Conservation (phyloP, 2,797 vertebrate species). For the Heliangelus exortis region DNA sequence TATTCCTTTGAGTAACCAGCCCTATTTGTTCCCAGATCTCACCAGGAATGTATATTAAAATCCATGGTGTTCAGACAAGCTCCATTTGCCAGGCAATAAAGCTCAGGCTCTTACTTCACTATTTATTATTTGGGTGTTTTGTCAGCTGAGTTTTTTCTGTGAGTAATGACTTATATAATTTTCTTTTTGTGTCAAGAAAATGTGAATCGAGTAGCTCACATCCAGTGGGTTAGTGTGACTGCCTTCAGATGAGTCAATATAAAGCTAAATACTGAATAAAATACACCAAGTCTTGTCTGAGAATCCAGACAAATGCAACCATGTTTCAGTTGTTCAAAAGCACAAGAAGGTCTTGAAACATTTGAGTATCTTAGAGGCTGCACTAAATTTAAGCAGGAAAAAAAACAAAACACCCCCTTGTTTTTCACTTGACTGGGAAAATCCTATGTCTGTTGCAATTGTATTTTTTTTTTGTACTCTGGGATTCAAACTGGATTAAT, state of each 20-base stretch:
- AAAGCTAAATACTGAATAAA: not conserved
- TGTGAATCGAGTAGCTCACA: not conserved
- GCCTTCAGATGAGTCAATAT: not conserved
- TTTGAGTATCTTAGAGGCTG: not conserved
- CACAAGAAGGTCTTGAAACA: not conserved
- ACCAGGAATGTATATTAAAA: not conserved
- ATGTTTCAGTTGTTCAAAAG: not conserved
- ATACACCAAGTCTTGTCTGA: not conserved
- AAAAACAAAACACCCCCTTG: not conserved
- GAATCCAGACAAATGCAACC: not conserved
- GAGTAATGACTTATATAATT: not conserved
- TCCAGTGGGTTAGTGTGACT: not conserved
- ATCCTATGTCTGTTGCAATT: not conserved
- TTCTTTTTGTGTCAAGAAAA: not conserved
- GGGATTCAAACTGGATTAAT: not conserved
- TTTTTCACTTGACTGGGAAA: not conserved
- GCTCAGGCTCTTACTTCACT: not conserved
- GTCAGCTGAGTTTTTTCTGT: not conserved
- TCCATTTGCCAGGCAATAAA: not conserved
- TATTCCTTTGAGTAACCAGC: not conserved
- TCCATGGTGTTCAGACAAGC: not conserved
- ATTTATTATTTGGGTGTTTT: not conserved
- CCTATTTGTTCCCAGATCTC: not conserved
- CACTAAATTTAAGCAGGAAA: not conserved
- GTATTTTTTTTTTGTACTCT: not conserved